Evolutionary conservation across 2,888 invertebrate species (phyloP).

Genomic region (Aphrophora alni): DNA sequence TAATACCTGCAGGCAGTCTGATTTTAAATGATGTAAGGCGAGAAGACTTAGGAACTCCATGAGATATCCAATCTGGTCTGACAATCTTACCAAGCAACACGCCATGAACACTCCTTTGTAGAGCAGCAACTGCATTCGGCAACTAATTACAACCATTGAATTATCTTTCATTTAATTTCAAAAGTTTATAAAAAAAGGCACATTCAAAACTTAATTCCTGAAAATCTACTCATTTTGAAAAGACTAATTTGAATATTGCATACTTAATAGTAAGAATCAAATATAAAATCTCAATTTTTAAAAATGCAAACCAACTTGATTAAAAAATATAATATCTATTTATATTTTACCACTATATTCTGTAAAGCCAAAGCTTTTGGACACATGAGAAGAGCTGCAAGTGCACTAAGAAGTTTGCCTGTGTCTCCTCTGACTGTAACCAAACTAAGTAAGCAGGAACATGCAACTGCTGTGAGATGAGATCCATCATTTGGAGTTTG

Average conservation of each 20-base stretch:
- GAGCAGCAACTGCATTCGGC: conserved; percentile 81
- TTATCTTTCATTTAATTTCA: neutral
- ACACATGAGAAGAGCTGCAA: conserved; percentile 87
- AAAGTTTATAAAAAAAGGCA: neutral
- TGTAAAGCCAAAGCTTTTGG: conserved; percentile 77
- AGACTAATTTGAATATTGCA: too few species aligned
- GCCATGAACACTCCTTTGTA: conserved; percentile 89
- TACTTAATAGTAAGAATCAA: too few species aligned
- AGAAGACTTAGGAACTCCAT: conserved; percentile 74
- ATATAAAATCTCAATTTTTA: too few species aligned
- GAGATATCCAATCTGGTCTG: conserved; percentile 87
- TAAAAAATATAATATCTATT: neutral
- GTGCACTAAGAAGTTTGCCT: conserved; percentile 85
- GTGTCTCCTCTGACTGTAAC: conserved; percentile 94
- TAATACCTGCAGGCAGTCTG: conserved; percentile 45
- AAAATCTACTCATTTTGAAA: too few species aligned
- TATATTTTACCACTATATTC: conserved; percentile 71
- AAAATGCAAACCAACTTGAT: too few species aligned
- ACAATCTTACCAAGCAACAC: conserved; percentile 83
- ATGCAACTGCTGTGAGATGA: conserved; percentile 84
- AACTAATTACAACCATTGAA: conserved; percentile 58
- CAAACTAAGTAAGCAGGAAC: conserved; percentile 89
- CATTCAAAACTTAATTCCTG: neutral
- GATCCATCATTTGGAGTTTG: conserved; percentile 65
- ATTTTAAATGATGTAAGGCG: conserved; percentile 45